Evolutionary conservation across 2,888 invertebrate species (phyloP), one percentile per base, ranked within the genome.

Genomic region (Epinotia bilunana): DNA sequence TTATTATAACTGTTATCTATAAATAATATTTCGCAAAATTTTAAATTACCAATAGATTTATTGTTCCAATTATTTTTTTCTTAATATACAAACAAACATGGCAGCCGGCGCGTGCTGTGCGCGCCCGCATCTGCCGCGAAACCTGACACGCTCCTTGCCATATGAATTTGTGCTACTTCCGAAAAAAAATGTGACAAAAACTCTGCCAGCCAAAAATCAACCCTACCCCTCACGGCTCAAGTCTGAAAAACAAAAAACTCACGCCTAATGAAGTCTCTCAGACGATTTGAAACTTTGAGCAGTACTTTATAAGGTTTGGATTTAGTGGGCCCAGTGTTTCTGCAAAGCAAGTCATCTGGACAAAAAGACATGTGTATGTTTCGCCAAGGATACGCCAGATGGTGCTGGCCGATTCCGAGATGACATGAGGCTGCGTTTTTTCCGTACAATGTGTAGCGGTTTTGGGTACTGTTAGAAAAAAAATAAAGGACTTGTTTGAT

Each of bases 91-190:
- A 68, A 79, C 80, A 80, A 82, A 80, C 82, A 81, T 77, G 77
- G 80, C 80, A 79, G 80, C 79, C 77, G 82, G 83, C 91, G 90
- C 92, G 92, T 91, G 92, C 92, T 89, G 88, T 81, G 85, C 78
- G 39, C 82, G 81, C 79, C 78, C 83, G 86, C 93, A 93, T 93
- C 93, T 93, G 93, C 88, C 83, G 84, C 85, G 93, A 89, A 91
- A 93, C 93, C 89, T 90, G 93, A 93, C 88, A 90, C 90, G 86
- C 88, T 89, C 87, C 90, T 90, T 89, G 85, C 87, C 89, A 88
- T 90, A 90, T 90, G 90, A 92, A 89, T 90, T 61, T 88, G 90
- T 88, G 83, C 86, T 85, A 89, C 87, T 90, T 90, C 90, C 88
- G 85, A 88, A 92, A 92, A 90, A 91, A 90, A 87, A 77, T 75